Evolutionary conservation across 2,888 invertebrate genomes (phyloP).

Genomic region (Sepioteuthis lessoniana): DNA sequence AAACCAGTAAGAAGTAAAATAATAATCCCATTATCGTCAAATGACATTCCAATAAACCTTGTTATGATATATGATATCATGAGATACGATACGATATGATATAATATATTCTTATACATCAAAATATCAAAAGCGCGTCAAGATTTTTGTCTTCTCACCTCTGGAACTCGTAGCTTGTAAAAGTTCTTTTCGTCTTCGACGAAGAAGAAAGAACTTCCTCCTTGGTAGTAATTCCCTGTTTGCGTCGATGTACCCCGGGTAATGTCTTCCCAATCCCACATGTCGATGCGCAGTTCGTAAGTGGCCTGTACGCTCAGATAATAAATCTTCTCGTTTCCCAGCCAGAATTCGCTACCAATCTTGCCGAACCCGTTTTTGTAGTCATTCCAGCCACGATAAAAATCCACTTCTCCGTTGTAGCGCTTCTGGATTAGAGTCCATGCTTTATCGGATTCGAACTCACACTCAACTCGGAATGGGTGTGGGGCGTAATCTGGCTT

Average conservation of each 20-base stretch:
- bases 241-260: not conserved
- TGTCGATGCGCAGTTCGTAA: conserved; percentile 56
- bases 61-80: too few relatives aligned
- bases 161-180: conserved; percentile 54
- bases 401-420: conserved; percentile 84
- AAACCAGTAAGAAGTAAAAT: too few relatives aligned
- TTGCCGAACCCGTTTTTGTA: conserved; percentile 87
- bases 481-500: conserved; percentile 49
- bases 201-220: conserved; percentile 54
- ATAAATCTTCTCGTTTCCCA: conserved; percentile 88
- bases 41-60: too few relatives aligned
- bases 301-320: conserved; percentile 78
- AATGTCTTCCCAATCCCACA: conserved; percentile 55
- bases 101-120: not conserved
- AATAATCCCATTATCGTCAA: too few relatives aligned
- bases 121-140: not conserved
- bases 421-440: conserved; percentile 88
- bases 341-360: conserved; percentile 84
- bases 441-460: conserved; percentile 52
- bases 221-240: conserved; percentile 52
- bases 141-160: conserved; percentile 47
- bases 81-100: too few relatives aligned
- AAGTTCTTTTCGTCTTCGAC: conserved; percentile 53
- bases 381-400: conserved; percentile 87
- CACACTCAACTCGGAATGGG: conserved; percentile 53